These are phyloP conservation scores for Volucella inanis DNA, from an alignment of 2,888 invertebrate genomes.

Conservation along the genomic window DNA sequence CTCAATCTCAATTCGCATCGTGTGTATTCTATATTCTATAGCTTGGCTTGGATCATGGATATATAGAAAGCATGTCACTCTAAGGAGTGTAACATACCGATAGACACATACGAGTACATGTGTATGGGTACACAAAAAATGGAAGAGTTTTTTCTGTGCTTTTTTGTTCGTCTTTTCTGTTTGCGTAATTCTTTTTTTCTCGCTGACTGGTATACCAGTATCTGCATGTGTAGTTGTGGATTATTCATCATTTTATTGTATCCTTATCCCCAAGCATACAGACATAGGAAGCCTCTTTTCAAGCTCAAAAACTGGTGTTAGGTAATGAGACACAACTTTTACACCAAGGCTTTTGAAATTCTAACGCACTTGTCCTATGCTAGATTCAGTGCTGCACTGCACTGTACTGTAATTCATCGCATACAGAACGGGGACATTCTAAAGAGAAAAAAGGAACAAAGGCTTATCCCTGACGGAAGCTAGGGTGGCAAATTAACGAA, in stretches of 20 bases:
- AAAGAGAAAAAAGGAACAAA: conserved; percentile 46
- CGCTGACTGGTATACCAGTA: conserved; percentile 40
- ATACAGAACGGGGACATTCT: background rate
- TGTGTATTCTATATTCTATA: conserved; percentile 10
- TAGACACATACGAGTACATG: no score
- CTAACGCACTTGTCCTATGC: conserved; percentile 11
- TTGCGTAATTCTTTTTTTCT: conserved; percentile 57
- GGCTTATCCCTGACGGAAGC: conserved; percentile 55
- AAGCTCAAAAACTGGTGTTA: conserved; percentile 68
- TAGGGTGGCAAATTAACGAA: conserved; percentile 67
- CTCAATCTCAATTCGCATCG: conserved; percentile 69
- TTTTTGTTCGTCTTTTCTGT: conserved; percentile 22
- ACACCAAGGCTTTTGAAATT: conserved; percentile 65
- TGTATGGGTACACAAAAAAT: conserved; percentile 22
- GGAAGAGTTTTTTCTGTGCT: conserved; percentile 28
- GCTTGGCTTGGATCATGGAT: conserved; percentile 10
- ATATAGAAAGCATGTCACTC: conserved; percentile 50
- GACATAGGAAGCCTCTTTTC: conserved; percentile 46
- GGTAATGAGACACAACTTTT: conserved; percentile 74
- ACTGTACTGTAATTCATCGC: background rate
- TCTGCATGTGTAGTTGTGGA: conserved; percentile 29
- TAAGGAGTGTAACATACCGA: conserved; percentile 45
- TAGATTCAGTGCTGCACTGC: conserved; percentile 37
- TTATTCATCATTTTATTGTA: conserved; percentile 65
- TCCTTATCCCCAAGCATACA: conserved; percentile 57